Base-by-base conservation (phyloP, 2,888 invertebrate species). In the Callosobruchus maculatus region DNA sequence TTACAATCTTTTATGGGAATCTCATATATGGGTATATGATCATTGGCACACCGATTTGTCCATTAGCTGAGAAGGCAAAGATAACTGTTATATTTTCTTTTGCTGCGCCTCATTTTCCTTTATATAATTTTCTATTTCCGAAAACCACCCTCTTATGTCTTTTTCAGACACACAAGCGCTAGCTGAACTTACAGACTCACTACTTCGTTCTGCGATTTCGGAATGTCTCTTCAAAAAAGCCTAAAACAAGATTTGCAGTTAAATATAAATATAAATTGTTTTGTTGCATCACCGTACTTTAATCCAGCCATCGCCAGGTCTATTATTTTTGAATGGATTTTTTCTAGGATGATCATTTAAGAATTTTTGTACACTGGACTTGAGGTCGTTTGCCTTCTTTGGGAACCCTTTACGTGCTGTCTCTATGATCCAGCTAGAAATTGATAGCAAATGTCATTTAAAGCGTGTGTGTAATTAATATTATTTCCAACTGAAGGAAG, bases 141-240 rank as follows among this genome's bases (percentile, higher is more conserved):
- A 69, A 74, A 82, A 82, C 82, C 82, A 82, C 21, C 73, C 74
- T 77, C 77, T 81, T 3, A 82, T 81, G 73, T 83, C 79, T 69
- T 72, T 72, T 77, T 82, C 81, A 22, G 79, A 73, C n/a, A 82
- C 78, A 71, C 73, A 75, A 18, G 81, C 75, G 71, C 82, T 83
- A 69, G 82, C 80, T 70, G 79, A 73, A 67, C 81, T 81, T 22
- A 83, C 81, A 71, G 76, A 75, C 76, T 83, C 70, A 21, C 20
- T 7, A 22, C 18, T 67, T 21, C 72, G 20, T 21, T 4, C 18
- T 20, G 72, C 7, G 9, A 72, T 21, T 21, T 67, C 22, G 21
- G 67, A 67, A 67, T 21, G 72, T 22, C 67, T 21, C 22, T 30
- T 67, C 26, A 72, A 21, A 21, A 72, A 72, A 1, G 9, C 49